Conservation (phyloP, 30 jellyfish, hydroid and myxozoan species). For the Hydractinia echinata region DNA sequence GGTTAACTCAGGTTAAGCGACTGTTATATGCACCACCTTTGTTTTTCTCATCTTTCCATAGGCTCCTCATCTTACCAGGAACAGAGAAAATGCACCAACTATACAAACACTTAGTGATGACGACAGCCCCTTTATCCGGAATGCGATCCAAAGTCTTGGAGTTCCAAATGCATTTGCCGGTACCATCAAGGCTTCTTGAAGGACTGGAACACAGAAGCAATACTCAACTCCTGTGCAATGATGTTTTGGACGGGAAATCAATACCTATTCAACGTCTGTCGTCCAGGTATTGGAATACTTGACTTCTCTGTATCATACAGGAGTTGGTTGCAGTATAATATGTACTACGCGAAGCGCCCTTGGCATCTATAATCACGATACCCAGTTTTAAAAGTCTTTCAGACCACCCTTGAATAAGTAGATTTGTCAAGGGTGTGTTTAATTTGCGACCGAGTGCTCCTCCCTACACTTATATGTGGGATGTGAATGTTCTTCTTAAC, state of each 20-base stretch:
- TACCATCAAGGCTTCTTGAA: neutral
- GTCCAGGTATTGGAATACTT: neutral
- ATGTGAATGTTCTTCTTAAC: neutral
- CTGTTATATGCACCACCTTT: neutral
- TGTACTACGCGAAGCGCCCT: neutral
- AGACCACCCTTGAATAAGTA: neutral
- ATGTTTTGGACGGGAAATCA: neutral
- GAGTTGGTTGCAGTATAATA: neutral
- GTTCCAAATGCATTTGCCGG: neutral
- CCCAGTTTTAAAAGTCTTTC: neutral
- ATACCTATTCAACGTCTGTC: neutral
- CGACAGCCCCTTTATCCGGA: neutral
- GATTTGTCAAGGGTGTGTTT: no score
- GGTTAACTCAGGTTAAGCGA: constrained; percentile 6
- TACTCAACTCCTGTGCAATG: neutral
- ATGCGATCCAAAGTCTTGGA: neutral
- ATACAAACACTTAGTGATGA: neutral
- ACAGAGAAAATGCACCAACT: neutral
- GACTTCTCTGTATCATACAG: neutral
- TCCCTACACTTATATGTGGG: neutral
- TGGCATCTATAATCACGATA: neutral
- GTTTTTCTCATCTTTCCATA: neutral
- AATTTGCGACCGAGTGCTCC: neutral
- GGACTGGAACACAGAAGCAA: neutral
- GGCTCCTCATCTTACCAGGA: neutral